phyloP scores from a whole-genome alignment of 2,797 vertebrate species.

The Sebastes hopkinsi region DNA sequence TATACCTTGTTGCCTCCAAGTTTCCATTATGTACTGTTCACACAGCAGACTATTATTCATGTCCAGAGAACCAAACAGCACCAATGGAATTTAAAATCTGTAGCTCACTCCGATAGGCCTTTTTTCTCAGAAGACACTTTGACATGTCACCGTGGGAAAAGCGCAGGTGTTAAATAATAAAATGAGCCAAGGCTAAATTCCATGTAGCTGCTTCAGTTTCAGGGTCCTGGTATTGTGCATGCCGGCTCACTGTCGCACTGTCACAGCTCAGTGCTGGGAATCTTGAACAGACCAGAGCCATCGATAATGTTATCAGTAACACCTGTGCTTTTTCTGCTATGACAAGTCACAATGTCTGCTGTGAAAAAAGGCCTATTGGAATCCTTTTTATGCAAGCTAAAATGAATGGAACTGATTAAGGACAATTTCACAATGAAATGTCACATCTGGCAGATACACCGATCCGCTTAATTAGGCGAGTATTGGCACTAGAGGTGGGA shows the following conservation, averaged over 20 bases:
- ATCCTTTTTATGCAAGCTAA: background rate
- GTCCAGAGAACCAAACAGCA: background rate
- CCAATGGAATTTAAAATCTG: background rate
- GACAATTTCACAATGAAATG: background rate
- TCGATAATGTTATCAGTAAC: background rate
- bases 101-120: background rate
- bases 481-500: background rate
- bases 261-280: background rate
- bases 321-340: background rate
- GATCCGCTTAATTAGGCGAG: fast-evolving
- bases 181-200: background rate
- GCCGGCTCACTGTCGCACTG: background rate
- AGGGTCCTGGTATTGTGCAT: background rate
- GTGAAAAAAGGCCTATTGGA: background rate
- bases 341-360: background rate
- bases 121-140: background rate
- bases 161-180: background rate
- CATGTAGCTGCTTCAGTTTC: background rate
- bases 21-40: background rate
- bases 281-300: background rate
- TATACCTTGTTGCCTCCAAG: background rate
- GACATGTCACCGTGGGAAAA: background rate
- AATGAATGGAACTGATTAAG: background rate
- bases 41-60: background rate
- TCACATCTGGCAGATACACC: background rate